These are phyloP conservation scores for Ridgeia piscesae DNA, from an alignment of 1,140 invertebrate species.

Conservation along the genomic window DNA sequence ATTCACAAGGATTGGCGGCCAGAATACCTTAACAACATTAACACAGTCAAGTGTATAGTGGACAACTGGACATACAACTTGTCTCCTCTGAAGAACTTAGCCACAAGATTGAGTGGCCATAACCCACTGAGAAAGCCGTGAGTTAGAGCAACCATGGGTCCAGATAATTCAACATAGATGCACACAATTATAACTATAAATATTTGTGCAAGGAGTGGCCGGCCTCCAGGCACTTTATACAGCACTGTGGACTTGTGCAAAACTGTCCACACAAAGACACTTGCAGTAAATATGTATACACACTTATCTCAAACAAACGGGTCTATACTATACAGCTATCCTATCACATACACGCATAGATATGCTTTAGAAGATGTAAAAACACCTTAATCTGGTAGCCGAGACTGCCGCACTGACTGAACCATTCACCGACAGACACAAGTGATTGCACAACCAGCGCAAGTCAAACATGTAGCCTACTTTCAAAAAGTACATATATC, in stretches of 20 bases:
- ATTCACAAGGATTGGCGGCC: too few species aligned
- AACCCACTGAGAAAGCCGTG: background rate
- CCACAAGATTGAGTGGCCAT: background rate
- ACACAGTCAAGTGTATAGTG: too few species aligned
- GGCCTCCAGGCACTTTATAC: background rate
- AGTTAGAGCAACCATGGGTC: background rate
- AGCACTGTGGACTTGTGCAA: background rate
- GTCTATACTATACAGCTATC: background rate
- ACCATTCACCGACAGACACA: background rate
- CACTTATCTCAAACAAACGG: background rate
- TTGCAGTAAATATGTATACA: background rate
- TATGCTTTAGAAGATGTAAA: background rate
- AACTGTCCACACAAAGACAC: background rate
- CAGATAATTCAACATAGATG: background rate
- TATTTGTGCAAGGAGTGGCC: background rate
- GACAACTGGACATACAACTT: too few species aligned
- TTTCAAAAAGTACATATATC: background rate
- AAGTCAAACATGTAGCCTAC: background rate
- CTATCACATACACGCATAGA: background rate
- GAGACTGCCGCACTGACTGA: background rate
- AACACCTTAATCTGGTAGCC: background rate
- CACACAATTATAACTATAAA: background rate
- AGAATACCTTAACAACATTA: too few species aligned
- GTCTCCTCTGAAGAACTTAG: too few species aligned
- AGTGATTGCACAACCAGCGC: background rate